Evolutionary conservation across 2,888 invertebrate species (phyloP).

Genomic region (Neoascia interrupta): DNA sequence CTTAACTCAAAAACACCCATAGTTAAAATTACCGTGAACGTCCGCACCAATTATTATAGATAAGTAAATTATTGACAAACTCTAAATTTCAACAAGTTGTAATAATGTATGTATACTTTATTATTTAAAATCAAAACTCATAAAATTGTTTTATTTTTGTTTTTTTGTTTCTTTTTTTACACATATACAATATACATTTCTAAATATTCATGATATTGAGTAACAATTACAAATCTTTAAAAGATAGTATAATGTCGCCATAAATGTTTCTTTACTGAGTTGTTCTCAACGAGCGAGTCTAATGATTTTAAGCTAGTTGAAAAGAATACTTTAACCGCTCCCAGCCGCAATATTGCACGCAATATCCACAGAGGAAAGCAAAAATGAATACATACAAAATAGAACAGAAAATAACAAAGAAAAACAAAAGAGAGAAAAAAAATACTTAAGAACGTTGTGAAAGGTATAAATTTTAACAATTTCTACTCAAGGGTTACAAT

Average conservation of each 20-base stretch:
- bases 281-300: conserved; percentile 55
- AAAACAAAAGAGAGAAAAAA: conserved; percentile 51
- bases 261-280: conserved; percentile 26
- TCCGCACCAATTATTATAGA: too few species aligned
- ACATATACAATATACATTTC: conserved; percentile 62
- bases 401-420: conserved; percentile 16
- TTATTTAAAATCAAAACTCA: conserved; percentile 64
- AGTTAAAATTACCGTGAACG: too few species aligned
- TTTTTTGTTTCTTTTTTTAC: conserved; percentile 38
- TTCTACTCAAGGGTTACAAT: conserved; percentile 45
- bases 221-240: conserved; percentile 58
- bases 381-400: conserved; percentile 57
- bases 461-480: conserved; percentile 45
- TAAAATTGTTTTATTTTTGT: conserved; percentile 8
- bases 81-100: conserved; percentile 55
- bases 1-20: too few species aligned
- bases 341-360: conserved; percentile 52
- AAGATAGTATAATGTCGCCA: conserved; percentile 24
- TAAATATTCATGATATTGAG: conserved; percentile 61
- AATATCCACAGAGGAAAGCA: conserved; percentile 45
- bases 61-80: too few species aligned
- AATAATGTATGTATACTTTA: conserved; percentile 64
- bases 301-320: conserved; percentile 42
- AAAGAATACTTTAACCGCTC: conserved; percentile 61
- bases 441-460: conserved; percentile 51